These are phyloP conservation scores for Lycocorax pyrrhopterus DNA, from an alignment of 2,113 vertebrate species.

Conservation along the genomic window DNA sequence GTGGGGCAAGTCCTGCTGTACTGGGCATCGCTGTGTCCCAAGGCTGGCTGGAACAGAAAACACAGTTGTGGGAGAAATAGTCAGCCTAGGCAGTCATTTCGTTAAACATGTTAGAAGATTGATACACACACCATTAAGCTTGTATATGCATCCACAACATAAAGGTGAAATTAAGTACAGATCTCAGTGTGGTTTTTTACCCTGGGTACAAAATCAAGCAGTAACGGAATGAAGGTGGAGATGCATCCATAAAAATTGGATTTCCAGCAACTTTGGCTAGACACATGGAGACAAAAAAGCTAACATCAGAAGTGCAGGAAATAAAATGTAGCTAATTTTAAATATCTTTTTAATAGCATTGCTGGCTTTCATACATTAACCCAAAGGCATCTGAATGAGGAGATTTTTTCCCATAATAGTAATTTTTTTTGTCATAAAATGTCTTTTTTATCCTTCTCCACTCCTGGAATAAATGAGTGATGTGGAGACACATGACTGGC, in stretches of 20 bases:
- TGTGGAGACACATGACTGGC: constrained; percentile 58
- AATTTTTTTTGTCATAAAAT: constrained; percentile 30
- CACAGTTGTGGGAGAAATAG: background rate
- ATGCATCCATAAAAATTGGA: background rate
- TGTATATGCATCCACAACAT: background rate
- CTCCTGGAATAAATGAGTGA: constrained; percentile 57
- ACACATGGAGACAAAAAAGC: background rate
- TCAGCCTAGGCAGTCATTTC: background rate
- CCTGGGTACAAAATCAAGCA: background rate
- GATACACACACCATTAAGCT: background rate
- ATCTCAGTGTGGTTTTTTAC: background rate
- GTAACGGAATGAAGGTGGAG: background rate
- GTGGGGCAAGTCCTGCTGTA: background rate
- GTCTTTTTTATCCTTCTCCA: background rate
- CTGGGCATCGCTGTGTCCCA: background rate
- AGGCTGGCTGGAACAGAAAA: background rate
- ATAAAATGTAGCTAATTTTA: constrained; percentile 51
- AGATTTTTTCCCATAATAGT: constrained; percentile 12
- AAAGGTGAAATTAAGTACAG: background rate
- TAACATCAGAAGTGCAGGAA: background rate
- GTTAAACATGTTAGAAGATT: background rate
- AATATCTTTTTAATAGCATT: constrained; percentile 34
- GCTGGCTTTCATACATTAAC: background rate
- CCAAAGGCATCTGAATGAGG: constrained; percentile 8
- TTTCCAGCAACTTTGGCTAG: constrained; percentile 12